Evolutionary conservation across 2,113 vertebrate genomes (phyloP), one percentile per base, ranked within the genome.

Genomic region (Phocoena sinus): DNA sequence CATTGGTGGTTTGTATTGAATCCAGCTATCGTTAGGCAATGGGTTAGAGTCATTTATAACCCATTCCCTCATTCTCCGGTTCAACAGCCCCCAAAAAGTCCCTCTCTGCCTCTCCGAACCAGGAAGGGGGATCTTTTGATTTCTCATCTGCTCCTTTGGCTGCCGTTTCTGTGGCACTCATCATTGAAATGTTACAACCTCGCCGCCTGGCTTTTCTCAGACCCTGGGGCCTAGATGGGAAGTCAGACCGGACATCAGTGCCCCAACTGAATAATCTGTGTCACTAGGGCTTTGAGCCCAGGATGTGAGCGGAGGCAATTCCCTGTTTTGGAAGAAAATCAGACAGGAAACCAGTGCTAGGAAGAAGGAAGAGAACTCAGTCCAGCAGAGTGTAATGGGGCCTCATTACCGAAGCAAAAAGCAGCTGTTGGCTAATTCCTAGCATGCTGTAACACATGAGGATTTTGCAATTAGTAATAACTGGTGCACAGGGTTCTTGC

Each of bases 351-450:
- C 96, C 92, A 94, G 92, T 26, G 96, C 91, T 89, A 96, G 96
- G 97, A 93, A 96, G 97, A 97, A 97, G 95, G 97, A 96, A 97
- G 95, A 91, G 81, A 88, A 74, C 95, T 87, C 67, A 21, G 74
- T 95, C 94, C 94, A 93, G 94, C 92, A 83, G 86, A 94, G 95
- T 96, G 94, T 96, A 97, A 97, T 98, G 94, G 93, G 95, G 96
- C 76, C 89, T 98, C 96, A 91, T 98, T 96, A 95, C 96, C 14
- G 44, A 97, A 97, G 96, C 95, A 96, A 73, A 98, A 96, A 93
- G 91, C 96, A 98, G 97, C 95, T 96, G 97, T 96, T 98, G 94
- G 97, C 96, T 96, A 97, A 97, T 98, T 98, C 96, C 95, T 96
- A 97, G 97, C 97, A 74, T 97, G 97, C 97, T 98, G 95, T 90